Evolutionary conservation across 2,888 invertebrate genomes (phyloP).

Genomic region (Megamerina dolium): DNA sequence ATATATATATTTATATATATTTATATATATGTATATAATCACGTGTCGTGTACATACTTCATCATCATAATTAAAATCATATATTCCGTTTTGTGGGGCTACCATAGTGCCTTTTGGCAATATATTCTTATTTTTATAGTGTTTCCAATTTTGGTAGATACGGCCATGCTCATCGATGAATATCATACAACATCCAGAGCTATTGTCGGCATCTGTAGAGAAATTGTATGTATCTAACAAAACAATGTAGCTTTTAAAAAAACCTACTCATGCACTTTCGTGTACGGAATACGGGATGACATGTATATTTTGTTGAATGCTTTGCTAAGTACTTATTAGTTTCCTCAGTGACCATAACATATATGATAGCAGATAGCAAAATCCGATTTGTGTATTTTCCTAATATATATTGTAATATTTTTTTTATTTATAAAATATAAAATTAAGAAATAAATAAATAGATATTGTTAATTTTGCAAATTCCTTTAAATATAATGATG

Average conservation of each 20-base stretch:
- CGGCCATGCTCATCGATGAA: conserved; percentile 46
- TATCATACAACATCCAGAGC: conserved; percentile 40
- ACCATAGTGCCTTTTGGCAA: conserved; percentile 49
- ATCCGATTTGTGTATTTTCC: conserved; percentile 41
- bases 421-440: conserved; percentile 1
- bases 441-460: too few species aligned
- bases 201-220: conserved; percentile 19
- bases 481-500: not conserved
- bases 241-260: not conserved
- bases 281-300: conserved; percentile 40
- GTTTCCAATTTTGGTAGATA: conserved; percentile 50
- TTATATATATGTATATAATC: not conserved
- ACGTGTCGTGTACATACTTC: conserved; percentile 9
- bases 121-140: conserved; percentile 49
- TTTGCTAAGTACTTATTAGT: conserved; percentile 21
- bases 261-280: conserved; percentile 40
- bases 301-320: conserved; percentile 25
- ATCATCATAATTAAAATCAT: conserved; percentile 23
- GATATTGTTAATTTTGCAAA: not conserved
- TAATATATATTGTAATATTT: conserved; percentile 14
- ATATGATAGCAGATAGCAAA: conserved; percentile 37
- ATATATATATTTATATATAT: too few species aligned
- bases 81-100: conserved; percentile 48
- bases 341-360: conserved; percentile 34
- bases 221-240: conserved; percentile 11